These are phyloP conservation scores for Athene noctua DNA, from an alignment of 2,113 vertebrate genomes.

Conservation along the genomic window DNA sequence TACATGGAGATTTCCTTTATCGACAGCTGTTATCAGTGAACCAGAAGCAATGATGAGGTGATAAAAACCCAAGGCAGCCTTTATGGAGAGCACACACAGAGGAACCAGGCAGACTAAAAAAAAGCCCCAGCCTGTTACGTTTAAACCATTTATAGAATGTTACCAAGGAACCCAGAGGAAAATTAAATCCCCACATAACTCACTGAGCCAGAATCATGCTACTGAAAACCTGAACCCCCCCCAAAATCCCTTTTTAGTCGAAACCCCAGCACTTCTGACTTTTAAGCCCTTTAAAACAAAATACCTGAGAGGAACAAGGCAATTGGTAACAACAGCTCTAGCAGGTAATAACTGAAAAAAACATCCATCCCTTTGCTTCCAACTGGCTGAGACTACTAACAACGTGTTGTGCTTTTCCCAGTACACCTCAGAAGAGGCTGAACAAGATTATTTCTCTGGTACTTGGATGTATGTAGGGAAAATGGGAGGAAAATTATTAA, in stretches of 20 bases:
- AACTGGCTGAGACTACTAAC: neutral
- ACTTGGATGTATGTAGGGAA: neutral
- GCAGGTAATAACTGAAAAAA: neutral
- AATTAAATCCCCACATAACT: neutral
- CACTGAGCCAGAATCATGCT: neutral
- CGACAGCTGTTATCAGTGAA: neutral
- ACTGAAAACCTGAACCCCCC: neutral
- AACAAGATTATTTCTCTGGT: neutral
- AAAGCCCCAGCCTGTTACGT: neutral
- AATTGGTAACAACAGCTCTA: neutral
- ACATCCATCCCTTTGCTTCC: neutral
- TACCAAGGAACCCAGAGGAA: neutral
- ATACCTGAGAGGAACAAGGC: neutral
- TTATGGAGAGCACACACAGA: neutral
- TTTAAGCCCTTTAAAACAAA: neutral
- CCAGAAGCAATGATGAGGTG: neutral
- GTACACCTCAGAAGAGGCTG: neutral
- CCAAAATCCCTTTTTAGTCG: neutral
- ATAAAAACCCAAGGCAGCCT: neutral
- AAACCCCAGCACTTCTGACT: neutral
- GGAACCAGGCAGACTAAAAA: neutral
- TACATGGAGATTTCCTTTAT: neutral
- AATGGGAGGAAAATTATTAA: neutral
- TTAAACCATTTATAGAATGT: neutral
- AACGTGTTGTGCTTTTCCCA: neutral